Base-by-base conservation (phyloP, 2,888 invertebrate genomes). In the Sisyra terminalis region DNA sequence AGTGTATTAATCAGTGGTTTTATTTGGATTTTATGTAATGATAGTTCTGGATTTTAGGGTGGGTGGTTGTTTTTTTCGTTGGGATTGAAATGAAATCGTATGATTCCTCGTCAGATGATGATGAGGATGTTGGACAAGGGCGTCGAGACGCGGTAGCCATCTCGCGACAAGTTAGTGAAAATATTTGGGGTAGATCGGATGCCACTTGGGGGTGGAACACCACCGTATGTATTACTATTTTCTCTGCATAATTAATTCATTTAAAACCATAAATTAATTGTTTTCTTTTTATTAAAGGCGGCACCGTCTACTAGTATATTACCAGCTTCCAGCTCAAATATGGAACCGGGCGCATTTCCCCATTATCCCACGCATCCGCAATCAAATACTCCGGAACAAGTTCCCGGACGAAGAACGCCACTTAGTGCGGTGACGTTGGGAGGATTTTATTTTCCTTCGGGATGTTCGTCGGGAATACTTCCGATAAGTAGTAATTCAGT, bases 351-450 rank as follows among this genome's bases (percentile, higher is more conserved):
- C 14, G 24, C 18, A 7, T 43, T 43, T 29, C 30, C 41, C 8
- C 31, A 37, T 17, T 43, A 38, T 29, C 17, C 35, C 55, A 16
- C 50, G 52, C 46, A 47, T 44, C 55, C 56, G 13, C 53, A 52
- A 10, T 53, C 59, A 13, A 55, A 57, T 44, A 53, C 54, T 2
- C 56, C 59, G 37, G 59, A 52, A 37, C 67, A 67, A 48, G 64
- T 68, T 13, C 71, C 71, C 8, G 74, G 73, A 3, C 55, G 83
- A 50, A 65, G 87, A 53, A 88, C 87, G 29, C 87, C 87, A 17
- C 63, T 88, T 43, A 84, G 87, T 9, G 78, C 85, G 5, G 86
- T 88, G 16, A 86, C 86, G 11, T 67, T 88, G 18, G 84, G 87
- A 16, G 86, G 86, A n/a, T 87, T 86, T 63, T 87, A 86, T 63